These are phyloP conservation scores for Galbula dea DNA, from an alignment of 2,113 vertebrate genomes.

Conservation along the genomic window DNA sequence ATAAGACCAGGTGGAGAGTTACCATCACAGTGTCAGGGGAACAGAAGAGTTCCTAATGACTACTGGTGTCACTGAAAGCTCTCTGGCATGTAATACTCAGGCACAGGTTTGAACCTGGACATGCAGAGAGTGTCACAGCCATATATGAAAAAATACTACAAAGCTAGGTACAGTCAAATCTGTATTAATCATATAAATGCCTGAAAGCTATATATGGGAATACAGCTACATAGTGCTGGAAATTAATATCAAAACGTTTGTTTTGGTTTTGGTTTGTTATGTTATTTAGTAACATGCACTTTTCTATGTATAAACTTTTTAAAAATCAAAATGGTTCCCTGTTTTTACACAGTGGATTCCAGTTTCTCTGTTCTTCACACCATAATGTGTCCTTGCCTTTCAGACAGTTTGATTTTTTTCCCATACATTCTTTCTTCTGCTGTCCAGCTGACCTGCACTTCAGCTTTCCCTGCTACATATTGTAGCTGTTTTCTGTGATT, in stretches of 20 bases:
- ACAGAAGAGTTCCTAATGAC: background rate
- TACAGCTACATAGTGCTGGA: background rate
- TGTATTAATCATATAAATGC: background rate
- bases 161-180: background rate
- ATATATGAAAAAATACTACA: background rate
- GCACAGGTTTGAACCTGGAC: background rate
- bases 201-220: background rate
- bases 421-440: background rate
- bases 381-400: background rate
- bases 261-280: background rate
- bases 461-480: background rate
- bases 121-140: background rate
- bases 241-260: background rate
- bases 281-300: background rate
- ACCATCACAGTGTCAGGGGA: fast-evolving
- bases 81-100: background rate
- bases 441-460: background rate
- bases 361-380: background rate
- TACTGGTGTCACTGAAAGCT: background rate
- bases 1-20: background rate
- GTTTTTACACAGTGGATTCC: background rate
- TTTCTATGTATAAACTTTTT: background rate
- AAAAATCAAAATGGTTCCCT: background rate
- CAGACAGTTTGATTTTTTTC: background rate
- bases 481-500: background rate